Conservation (phyloP, 2,888 invertebrate species). For the Ceraclea dissimilis region DNA sequence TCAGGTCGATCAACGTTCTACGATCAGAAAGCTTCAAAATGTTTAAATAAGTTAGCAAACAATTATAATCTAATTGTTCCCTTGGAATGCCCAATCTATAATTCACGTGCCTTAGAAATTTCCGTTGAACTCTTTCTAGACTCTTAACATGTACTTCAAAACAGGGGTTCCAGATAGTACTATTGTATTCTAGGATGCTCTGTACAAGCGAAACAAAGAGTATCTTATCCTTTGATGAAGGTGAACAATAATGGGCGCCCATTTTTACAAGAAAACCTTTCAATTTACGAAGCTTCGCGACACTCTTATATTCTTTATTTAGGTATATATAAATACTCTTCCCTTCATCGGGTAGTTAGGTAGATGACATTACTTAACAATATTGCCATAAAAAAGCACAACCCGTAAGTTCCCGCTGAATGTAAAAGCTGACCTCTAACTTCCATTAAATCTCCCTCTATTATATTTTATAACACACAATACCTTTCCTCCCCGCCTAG, state of each 20-base stretch:
- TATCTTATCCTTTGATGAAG: not conserved
- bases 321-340: not conserved
- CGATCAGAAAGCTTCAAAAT: too few relatives aligned
- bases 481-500: not conserved
- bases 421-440: slow-evolving; percentile 8
- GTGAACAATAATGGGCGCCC: not conserved
- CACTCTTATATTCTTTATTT: not conserved
- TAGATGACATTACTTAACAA: not conserved
- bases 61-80: too few relatives aligned
- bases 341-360: too few relatives aligned
- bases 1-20: too few relatives aligned
- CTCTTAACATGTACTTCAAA: too few relatives aligned
- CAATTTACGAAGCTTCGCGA: not conserved
- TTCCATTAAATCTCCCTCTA: slow-evolving; percentile 6
- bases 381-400: slow-evolving; percentile 6
- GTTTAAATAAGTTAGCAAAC: too few relatives aligned
- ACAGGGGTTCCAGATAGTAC: too few relatives aligned
- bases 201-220: too few relatives aligned
- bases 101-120: too few relatives aligned
- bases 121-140: too few relatives aligned
- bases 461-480: not conserved
- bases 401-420: slow-evolving; percentile 1
- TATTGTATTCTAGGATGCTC: too few relatives aligned
- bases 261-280: not conserved
- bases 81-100: too few relatives aligned